Percentiles rank a stretch among this genome's conserved stretches.
Conservation (phyloP, 2,113 vertebrate species). For the Charina bottae region DNA sequence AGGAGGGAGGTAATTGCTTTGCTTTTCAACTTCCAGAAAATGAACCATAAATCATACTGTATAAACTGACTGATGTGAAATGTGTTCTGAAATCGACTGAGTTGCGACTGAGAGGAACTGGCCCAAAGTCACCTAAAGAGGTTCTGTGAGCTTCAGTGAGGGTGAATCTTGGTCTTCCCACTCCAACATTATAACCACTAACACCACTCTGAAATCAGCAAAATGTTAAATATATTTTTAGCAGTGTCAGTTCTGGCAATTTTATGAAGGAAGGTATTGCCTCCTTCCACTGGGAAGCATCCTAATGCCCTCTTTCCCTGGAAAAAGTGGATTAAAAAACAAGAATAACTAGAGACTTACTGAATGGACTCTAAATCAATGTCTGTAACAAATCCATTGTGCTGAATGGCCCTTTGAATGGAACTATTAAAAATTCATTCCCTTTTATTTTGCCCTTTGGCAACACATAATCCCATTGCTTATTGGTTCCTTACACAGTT, state of each 20-base stretch:
- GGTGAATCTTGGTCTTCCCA: background rate
- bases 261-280: constrained; percentile 3
- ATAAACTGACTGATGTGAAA: constrained; percentile 4
- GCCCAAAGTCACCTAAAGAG: background rate
- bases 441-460: constrained; percentile 31
- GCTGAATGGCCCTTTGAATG: constrained; percentile 3
- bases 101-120: background rate
- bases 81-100: background rate
- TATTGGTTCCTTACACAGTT: constrained; percentile 17
- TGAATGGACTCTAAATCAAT: background rate
- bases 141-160: background rate
- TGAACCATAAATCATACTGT: background rate
- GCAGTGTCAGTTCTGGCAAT: background rate
- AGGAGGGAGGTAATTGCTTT: background rate
- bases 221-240: constrained; percentile 16
- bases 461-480: constrained; percentile 12
- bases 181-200: background rate
- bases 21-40: background rate
- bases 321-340: background rate
- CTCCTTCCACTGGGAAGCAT: background rate
- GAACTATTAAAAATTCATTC: constrained; percentile 25
- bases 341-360: background rate
- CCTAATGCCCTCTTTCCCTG: background rate
- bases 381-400: constrained; percentile 1
- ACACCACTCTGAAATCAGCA: background rate